A percentile compares a stretch with the other conserved stretches of the same genome.
Conservation (phyloP, 1,140 invertebrate species). For the Alviniconcha marisindica region DNA sequence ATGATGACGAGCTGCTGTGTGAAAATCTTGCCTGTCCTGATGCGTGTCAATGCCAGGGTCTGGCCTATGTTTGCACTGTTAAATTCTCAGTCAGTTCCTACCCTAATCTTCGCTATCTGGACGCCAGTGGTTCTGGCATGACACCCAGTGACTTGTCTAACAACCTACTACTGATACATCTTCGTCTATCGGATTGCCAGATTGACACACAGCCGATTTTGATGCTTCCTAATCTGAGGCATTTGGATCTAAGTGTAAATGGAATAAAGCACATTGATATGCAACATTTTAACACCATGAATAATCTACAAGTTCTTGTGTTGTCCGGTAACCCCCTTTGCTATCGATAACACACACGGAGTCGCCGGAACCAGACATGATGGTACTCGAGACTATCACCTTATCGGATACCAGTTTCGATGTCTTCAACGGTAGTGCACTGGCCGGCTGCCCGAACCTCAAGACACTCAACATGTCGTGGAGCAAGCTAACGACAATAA, state of each 20-base stretch:
- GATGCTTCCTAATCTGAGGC: conserved; percentile 21
- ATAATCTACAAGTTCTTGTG: no score
- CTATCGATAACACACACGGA: not conserved
- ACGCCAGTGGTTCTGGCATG: not conserved
- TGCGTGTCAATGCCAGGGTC: conserved; percentile 12
- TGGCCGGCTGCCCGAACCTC: not conserved
- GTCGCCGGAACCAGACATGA: not conserved
- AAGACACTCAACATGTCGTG: conserved; percentile 13
- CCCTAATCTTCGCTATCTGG: conserved; percentile 19
- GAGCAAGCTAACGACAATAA: not conserved
- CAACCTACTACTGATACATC: conserved; percentile 25
- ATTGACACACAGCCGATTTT: not conserved
- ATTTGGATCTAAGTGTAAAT: no score
- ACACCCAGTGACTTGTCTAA: not conserved
- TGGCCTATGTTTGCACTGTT: conserved; percentile 13
- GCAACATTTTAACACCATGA: no score
- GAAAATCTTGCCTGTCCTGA: conserved; percentile 27
- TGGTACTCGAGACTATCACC: not conserved
- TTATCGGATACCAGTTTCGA: not conserved
- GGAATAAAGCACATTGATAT: no score
- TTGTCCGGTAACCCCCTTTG: no score
- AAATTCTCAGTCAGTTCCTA: not conserved
- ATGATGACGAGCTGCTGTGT: conserved; percentile 39
- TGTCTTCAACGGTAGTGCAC: not conserved
- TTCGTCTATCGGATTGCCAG: conserved; percentile 7